These are phyloP conservation scores for Otis tarda DNA, from an alignment of 2,113 vertebrate species.

Conservation along the genomic window DNA sequence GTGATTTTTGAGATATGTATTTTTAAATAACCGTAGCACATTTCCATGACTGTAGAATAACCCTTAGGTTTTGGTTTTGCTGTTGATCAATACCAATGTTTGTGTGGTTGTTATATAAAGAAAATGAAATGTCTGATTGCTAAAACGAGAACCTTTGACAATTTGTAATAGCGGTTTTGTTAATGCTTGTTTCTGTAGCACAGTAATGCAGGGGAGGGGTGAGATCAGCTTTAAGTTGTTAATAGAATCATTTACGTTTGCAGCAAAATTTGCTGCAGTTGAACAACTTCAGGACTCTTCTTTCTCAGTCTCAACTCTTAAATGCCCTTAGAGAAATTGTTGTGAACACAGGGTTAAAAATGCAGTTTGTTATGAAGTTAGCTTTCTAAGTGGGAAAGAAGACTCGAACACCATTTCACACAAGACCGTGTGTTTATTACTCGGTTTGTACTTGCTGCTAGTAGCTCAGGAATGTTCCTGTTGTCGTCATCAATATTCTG, in stretches of 20 bases:
- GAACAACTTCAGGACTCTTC: background rate
- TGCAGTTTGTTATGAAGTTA: background rate
- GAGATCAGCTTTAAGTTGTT: background rate
- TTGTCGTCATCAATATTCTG: slow-evolving; percentile 6
- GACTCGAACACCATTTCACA: background rate
- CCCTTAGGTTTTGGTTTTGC: background rate
- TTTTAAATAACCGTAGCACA: background rate
- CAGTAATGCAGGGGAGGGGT: background rate
- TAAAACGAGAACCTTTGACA: background rate
- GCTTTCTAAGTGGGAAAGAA: background rate
- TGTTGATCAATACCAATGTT: background rate
- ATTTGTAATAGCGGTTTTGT: background rate
- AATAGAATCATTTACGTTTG: background rate
- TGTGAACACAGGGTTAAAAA: background rate
- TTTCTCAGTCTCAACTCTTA: background rate
- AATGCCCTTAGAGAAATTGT: background rate
- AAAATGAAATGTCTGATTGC: background rate
- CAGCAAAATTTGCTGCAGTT: background rate
- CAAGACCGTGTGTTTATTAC: background rate
- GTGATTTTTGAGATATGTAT: background rate
- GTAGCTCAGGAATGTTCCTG: slow-evolving; percentile 4
- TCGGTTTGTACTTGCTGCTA: background rate
- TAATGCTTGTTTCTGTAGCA: background rate
- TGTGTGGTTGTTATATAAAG: background rate
- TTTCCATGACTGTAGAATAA: background rate